Conservation (phyloP, 2,113 vertebrate genomes). For the Platysteira castanea region DNA sequence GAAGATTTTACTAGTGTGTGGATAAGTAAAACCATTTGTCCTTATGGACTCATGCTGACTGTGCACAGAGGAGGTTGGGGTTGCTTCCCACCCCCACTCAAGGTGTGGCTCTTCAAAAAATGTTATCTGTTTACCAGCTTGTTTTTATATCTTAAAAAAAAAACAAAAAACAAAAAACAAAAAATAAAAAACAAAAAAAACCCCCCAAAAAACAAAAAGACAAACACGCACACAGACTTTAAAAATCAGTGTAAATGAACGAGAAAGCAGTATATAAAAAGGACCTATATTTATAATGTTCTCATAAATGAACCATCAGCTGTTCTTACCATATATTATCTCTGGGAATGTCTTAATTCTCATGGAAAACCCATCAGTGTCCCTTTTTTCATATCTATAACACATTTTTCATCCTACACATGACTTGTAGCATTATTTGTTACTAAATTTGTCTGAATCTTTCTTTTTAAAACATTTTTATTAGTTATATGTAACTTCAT, state of each 20-base stretch:
- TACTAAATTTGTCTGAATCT: not conserved
- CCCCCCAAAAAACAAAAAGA: not conserved
- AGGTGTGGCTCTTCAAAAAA: not conserved
- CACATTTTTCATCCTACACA: not conserved
- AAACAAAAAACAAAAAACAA: not conserved
- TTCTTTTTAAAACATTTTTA: not conserved
- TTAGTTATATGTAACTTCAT: not conserved
- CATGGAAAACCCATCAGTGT: not conserved
- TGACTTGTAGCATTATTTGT: not conserved
- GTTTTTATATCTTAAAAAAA: not conserved
- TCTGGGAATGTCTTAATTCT: not conserved
- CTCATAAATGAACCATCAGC: not conserved
- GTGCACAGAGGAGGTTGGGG: not conserved
- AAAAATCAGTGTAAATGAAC: not conserved
- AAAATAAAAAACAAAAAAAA: too few species aligned
- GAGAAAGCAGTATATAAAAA: not conserved
- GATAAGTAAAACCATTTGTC: constrained; percentile 49
- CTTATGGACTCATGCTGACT: not conserved
- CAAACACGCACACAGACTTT: not conserved
- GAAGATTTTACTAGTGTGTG: constrained; percentile 24
- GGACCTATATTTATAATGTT: not conserved
- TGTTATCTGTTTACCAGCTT: not conserved
- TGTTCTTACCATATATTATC: not conserved
- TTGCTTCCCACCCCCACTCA: not conserved
- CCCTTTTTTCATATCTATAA: not conserved